A percentile compares a stretch with the other conserved stretches of the same genome.
Evolutionary conservation across 2,797 vertebrate species (phyloP).

Genomic region (Rousettus madagascariensis): DNA sequence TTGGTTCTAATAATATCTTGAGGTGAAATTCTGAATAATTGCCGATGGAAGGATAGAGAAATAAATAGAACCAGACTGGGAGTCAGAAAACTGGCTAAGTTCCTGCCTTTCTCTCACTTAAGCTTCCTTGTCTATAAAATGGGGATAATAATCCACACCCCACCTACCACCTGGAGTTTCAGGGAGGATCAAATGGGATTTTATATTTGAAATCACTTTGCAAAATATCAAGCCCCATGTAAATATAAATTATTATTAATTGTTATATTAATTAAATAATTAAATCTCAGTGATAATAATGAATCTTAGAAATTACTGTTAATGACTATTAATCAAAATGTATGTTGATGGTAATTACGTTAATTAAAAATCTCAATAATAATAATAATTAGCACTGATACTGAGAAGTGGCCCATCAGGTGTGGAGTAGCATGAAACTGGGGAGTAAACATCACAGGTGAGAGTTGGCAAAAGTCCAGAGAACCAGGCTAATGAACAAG

Average conservation of each 20-base stretch:
- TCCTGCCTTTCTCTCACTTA: neutral
- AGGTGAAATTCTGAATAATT: neutral
- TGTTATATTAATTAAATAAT: conserved; percentile 73
- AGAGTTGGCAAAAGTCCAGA: neutral
- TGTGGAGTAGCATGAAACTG: conserved; percentile 52
- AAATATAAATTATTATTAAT: conserved; percentile 75
- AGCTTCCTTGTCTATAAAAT: conserved; percentile 21
- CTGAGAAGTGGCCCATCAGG: conserved; percentile 33
- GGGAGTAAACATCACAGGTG: conserved; percentile 33
- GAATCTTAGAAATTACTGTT: conserved; percentile 70
- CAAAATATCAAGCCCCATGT: conserved; percentile 64
- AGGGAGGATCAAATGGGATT: conserved; percentile 61
- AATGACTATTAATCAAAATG: conserved; percentile 70
- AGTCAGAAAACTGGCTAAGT: neutral
- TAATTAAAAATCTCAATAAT: conserved; percentile 66
- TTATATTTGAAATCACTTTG: conserved; percentile 72
- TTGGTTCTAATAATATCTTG: neutral
- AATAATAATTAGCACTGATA: conserved; percentile 69
- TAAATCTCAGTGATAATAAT: conserved; percentile 68
- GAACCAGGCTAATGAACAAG: neutral
- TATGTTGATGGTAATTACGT: conserved; percentile 57
- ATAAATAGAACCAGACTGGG: neutral
- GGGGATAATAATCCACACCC: neutral
- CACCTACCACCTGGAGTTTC: conserved; percentile 62
- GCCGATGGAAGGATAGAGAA: neutral